These are phyloP conservation scores for Lordiphosa stackelbergi DNA, from an alignment of 1,140 invertebrate species.

Conservation along the genomic window DNA sequence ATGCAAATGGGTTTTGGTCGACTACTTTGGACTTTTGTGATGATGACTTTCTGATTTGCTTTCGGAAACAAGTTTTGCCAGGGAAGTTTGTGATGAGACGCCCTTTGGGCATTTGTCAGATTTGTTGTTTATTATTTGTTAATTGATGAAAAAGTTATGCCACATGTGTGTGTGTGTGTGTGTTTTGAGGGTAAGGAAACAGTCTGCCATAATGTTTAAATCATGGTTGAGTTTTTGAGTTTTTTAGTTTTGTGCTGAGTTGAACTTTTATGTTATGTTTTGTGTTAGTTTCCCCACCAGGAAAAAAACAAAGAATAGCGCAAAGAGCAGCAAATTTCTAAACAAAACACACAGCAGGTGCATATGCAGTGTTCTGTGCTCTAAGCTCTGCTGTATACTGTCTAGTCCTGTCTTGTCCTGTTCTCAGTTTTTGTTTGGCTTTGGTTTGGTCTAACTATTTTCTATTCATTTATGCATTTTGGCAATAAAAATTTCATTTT, in stretches of 20 bases:
- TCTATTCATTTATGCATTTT: conserved; percentile 75
- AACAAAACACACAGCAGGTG: conserved; percentile 23
- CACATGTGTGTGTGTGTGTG: conserved; percentile 2
- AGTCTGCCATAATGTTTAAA: too few species aligned
- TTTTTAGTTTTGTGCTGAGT: conserved; percentile 43
- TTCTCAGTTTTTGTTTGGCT: conserved; percentile 27
- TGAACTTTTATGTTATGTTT: conserved; percentile 39
- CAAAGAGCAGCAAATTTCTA: conserved; percentile 26
- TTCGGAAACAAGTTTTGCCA: conserved; percentile 55
- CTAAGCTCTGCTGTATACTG: background rate
- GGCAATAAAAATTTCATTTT: conserved; percentile 73
- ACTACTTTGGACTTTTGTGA: conserved; percentile 43
- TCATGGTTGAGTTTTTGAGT: background rate
- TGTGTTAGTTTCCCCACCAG: conserved; percentile 8
- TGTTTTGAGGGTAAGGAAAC: background rate
- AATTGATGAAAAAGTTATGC: conserved; percentile 66
- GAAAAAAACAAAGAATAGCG: conserved; percentile 14
- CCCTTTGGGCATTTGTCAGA: conserved; percentile 25
- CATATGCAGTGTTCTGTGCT: conserved; percentile 6
- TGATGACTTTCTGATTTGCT: conserved; percentile 74
- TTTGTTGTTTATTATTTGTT: conserved; percentile 72
- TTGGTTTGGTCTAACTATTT: conserved; percentile 47
- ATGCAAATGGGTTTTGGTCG: conserved; percentile 49
- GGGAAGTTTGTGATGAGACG: conserved; percentile 40
- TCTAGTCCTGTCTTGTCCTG: conserved; percentile 25